Conservation (phyloP, 2,797 vertebrate genomes). For the Chelon labrosus region DNA sequence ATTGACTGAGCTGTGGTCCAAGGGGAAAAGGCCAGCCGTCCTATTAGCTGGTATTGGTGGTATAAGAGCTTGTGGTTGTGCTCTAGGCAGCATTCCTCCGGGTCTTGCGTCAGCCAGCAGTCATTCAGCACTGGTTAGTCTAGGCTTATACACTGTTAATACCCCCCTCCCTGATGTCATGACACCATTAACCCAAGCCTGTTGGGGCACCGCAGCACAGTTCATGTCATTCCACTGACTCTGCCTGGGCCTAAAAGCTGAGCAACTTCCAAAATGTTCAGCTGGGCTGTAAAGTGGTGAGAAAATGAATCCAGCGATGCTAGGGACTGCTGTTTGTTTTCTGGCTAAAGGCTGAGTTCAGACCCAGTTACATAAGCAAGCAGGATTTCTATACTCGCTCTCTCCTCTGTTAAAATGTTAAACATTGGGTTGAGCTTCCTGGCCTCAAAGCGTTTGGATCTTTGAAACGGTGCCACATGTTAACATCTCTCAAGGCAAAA, state of each 20-base stretch:
- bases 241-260: constrained; percentile 52
- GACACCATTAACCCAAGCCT: constrained; percentile 78
- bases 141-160: constrained; percentile 82
- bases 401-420: constrained; percentile 7
- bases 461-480: constrained; percentile 4
- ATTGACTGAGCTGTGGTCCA: constrained; percentile 23
- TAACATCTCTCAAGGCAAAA: constrained; percentile 10
- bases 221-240: constrained; percentile 61
- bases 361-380: constrained; percentile 17
- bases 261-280: constrained; percentile 35
- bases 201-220: constrained; percentile 57
- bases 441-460: background rate
- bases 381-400: constrained; percentile 5
- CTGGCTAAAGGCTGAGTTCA: constrained; percentile 30
- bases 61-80: constrained; percentile 69
- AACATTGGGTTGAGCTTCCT: constrained; percentile 1
- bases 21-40: constrained; percentile 46
- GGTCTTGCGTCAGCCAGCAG: constrained; percentile 81
- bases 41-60: constrained; percentile 62
- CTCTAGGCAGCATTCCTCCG: constrained; percentile 82
- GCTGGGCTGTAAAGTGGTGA: constrained; percentile 27
- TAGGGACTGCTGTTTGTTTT: constrained; percentile 18
- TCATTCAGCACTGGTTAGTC: constrained; percentile 80
- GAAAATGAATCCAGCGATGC: constrained; percentile 23
- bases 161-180: constrained; percentile 75